Base-by-base conservation (phyloP, 2,113 vertebrate species). In the Pseudopodoces humilis region DNA sequence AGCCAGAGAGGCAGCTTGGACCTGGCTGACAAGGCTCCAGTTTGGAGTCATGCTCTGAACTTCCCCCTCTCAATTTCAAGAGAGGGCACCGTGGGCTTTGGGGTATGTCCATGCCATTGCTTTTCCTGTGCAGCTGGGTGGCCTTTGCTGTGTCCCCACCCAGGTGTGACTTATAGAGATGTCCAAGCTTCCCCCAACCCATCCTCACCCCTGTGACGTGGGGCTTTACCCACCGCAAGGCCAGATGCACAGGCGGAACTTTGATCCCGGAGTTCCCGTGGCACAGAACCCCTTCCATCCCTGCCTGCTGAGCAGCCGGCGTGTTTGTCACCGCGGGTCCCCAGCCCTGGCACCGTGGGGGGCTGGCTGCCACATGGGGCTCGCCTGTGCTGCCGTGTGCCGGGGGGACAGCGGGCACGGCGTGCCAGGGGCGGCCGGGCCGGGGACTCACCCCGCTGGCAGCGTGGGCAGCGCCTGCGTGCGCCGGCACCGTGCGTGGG, bases 301-400 rank as follows among this genome's bases (percentile, higher is more conserved):
- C 12, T 0, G 0, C 0, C 7, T 8, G 16, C 77, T 0, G 1
- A 52, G 58, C 69, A 22, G 18, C 22, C 0, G 2, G n/a, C 4
- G 4, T 0, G 4, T 68, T 93, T 41, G 39, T 10, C n/a, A 12
- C 18, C 0, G 15, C 2, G 13, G 5, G 21, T 85, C 47, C 41
- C 35, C 27, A 9, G 39, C 27, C 14, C 2, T 24, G 71, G 35
- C 35, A 4, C 33, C 0, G 2, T 0, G 1, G 9, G 58, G 24
- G 35, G 21, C 39, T 21, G 52, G n/a, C 65, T 58, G 52, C 35
- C 4, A 6, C 43, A 2, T 0, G 6, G 49, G 35, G 35, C 70
- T 76, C 0, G 6, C 56, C 59, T 20, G 41, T 37, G 27, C 58
- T 2, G 25, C 77, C 0, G 0, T 1, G 35, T 91, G 72, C 43